Base-by-base conservation (phyloP, 2,888 invertebrate genomes). In the Proisotoma minuta region DNA sequence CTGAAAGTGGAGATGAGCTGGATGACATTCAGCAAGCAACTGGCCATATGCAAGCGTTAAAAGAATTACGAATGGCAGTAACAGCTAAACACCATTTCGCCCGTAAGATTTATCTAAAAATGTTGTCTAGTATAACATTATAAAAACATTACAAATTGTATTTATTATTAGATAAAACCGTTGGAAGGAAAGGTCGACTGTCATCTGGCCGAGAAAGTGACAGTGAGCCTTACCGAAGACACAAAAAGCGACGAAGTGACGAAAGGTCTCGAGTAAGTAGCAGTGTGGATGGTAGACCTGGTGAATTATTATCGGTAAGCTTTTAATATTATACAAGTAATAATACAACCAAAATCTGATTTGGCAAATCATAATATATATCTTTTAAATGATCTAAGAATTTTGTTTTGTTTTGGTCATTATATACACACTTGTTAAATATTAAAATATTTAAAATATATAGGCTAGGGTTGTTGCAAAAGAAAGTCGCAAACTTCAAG, bases 401-500 rank as follows among this genome's bases (percentile, higher is more conserved):
- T n/a, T n/a, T n/a, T n/a, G n/a, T n/a, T n/a, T n/a, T n/a, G n/a
- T 10, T 34, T 34, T 34, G 34, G 8, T 34, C 34, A 34, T 34
- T 15, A 34, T 34, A 15, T 34, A 34, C 15, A 15, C 15, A 34
- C 15, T 8, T 34, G 8, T 8, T 34, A 15, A 8, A 34, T 34
- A 34, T 34, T 10, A 8, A 34, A 10, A 34, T 34, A 15, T 34
- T 8, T 15, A n/a, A 34, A 34, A 10, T 34, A 34, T 15, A 10
- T 23, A 50, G 50, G 23, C 23, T 10, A 54, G 23, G 22, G 18
- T 18, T n/a, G 52, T 26, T 26, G n/a, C 53, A 20, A 54, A 34
- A 54, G 53, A 29, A 29, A 39, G 39, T 39, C 34, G 53, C 20
- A 54, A 54, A 47, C 82, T 84, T 66, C 83, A 85, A 75, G 83